phyloP scores from a whole-genome alignment of 2,113 vertebrate genomes.

The Lepus europaeus region DNA sequence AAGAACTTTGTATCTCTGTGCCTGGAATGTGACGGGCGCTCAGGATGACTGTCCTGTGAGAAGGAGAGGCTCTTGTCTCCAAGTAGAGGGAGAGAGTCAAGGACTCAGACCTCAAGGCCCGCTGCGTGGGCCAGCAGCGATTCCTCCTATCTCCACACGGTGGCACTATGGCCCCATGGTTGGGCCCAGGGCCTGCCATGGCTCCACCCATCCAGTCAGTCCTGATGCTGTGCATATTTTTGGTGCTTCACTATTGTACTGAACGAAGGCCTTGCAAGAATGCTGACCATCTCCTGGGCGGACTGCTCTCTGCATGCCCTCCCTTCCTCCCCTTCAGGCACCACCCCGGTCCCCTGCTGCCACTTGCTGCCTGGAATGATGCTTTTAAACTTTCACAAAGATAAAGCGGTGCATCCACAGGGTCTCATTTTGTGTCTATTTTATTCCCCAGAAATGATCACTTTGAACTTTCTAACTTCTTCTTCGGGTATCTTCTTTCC shows the following conservation, averaged over 20 bases:
- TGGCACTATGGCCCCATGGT: conserved; percentile 77
- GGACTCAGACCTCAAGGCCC: rapidly evolving
- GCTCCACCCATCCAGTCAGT: background rate
- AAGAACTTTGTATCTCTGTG: background rate
- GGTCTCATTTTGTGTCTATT: background rate
- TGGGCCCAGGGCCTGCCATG: background rate
- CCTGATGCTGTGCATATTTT: background rate
- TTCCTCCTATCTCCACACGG: background rate
- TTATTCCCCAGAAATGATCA: background rate
- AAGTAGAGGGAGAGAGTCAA: background rate
- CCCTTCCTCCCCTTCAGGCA: background rate
- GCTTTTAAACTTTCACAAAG: background rate
- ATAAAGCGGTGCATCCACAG: background rate
- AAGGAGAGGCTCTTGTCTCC: background rate
- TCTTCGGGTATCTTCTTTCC: background rate
- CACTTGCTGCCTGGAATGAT: background rate
- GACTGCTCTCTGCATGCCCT: background rate
- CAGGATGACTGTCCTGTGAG: background rate
- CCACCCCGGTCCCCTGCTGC: too few relatives aligned
- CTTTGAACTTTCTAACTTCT: background rate
- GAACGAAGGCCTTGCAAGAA: conserved; percentile 23
- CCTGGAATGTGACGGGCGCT: background rate
- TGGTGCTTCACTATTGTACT: conserved; percentile 35
- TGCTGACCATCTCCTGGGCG: too few relatives aligned
- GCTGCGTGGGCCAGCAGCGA: too few relatives aligned